A percentile compares a stretch with the other conserved stretches of the same genome.
Evolutionary conservation across 2,113 vertebrate genomes (phyloP).

Genomic region (Rousettus leschenaultii): DNA sequence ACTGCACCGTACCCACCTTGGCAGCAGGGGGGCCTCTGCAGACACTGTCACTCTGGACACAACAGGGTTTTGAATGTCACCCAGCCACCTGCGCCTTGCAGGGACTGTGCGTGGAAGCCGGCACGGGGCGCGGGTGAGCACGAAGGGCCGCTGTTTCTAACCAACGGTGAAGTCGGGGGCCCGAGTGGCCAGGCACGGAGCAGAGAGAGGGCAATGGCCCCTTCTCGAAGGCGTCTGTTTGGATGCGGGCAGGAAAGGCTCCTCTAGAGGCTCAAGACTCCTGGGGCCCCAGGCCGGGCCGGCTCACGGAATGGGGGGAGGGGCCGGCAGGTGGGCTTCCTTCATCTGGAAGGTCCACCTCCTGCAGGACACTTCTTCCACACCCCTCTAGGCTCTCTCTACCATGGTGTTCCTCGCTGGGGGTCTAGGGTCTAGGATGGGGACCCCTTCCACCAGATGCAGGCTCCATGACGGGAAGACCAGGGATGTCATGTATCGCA

Average conservation of each 20-base stretch:
- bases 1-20: neutral
- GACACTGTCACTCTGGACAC: neutral
- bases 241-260: neutral
- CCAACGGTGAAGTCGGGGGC: neutral
- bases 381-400: neutral
- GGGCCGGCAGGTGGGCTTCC: neutral
- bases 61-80: neutral
- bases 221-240: neutral
- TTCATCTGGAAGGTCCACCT: neutral
- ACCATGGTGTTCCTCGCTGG: neutral
- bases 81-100: neutral
- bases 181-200: neutral
- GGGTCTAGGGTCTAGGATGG: neutral
- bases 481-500: neutral
- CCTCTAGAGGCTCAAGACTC: neutral
- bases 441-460: neutral
- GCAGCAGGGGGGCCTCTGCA: neutral
- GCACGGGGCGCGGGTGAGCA: rapidly evolving
- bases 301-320: neutral
- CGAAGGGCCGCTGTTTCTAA: neutral
- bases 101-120: neutral
- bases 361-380: neutral
- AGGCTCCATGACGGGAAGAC: neutral
- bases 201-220: neutral
- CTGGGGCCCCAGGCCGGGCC: neutral